These are phyloP conservation scores for Ceriagrion tenellum DNA, from an alignment of 2,888 invertebrate genomes.

Conservation along the genomic window DNA sequence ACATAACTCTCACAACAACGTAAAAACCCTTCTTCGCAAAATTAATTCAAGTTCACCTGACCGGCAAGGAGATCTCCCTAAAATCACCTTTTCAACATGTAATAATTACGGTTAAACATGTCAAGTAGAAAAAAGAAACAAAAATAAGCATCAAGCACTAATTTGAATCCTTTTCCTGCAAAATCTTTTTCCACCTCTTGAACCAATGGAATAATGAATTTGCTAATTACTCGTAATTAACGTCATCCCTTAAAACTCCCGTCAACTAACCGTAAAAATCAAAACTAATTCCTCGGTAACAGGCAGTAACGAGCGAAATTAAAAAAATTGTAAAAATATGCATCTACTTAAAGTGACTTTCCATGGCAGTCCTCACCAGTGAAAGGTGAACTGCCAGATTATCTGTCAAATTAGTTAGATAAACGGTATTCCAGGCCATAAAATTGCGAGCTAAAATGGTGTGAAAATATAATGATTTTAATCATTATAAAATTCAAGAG, in stretches of 20 bases:
- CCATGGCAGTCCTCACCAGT: background rate
- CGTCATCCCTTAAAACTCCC: background rate
- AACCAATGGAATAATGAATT: background rate
- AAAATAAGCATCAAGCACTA: background rate
- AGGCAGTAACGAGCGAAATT: background rate
- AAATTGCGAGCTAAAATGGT: background rate
- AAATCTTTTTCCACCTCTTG: background rate
- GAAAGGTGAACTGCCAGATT: background rate
- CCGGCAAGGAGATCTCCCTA: no score
- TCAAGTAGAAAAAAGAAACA: background rate
- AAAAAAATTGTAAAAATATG: background rate
- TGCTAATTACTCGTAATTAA: background rate
- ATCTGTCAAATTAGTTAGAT: conserved; percentile 9
- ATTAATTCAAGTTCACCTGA: no score
- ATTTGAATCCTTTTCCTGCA: background rate
- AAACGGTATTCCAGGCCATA: background rate
- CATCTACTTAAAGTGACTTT: background rate
- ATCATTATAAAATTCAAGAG: background rate
- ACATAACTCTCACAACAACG: no score
- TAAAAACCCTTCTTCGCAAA: no score
- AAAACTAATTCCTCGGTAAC: background rate
- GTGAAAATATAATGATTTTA: background rate
- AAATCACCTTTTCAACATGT: no score
- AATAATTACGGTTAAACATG: no score
- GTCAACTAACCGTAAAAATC: conserved; percentile 12